Conservation (phyloP, 2,888 invertebrate genomes). For the Lasius fuliginosus region DNA sequence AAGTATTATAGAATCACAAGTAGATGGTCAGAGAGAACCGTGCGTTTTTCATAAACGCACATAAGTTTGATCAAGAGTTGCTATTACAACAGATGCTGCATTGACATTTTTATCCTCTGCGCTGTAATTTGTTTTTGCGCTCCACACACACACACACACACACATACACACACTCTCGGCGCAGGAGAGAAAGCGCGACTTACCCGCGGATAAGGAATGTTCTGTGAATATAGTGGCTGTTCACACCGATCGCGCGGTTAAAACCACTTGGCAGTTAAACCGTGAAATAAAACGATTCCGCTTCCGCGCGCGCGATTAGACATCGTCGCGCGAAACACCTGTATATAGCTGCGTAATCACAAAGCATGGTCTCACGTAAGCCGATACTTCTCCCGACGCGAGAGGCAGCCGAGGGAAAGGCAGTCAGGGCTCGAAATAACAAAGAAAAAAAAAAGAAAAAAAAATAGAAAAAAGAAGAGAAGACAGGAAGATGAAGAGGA, state of each 20-base stretch:
- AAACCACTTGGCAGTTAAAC: slow-evolving; percentile 21
- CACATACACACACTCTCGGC: not conserved
- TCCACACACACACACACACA: too few species aligned
- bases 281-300: slow-evolving; percentile 47
- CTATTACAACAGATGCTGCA: slow-evolving; percentile 31
- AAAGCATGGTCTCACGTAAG: not conserved
- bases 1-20: not conserved
- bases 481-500: slow-evolving; percentile 56
- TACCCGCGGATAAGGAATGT: slow-evolving; percentile 17
- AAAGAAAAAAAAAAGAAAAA: slow-evolving; percentile 24
- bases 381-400: not conserved
- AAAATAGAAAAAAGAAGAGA: slow-evolving; percentile 22
- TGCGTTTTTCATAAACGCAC: not conserved
- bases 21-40: not conserved
- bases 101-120: slow-evolving; percentile 16
- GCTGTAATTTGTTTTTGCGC: slow-evolving; percentile 26
- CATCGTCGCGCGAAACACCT: slow-evolving; percentile 31
- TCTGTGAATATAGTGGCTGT: not conserved
- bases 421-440: slow-evolving; percentile 33
- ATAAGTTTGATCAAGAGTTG: not conserved
- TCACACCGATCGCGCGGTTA: slow-evolving; percentile 5
- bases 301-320: slow-evolving; percentile 39
- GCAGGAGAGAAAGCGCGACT: slow-evolving; percentile 35
- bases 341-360: slow-evolving; percentile 34
- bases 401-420: slow-evolving; percentile 20